Percentiles rank a stretch among this genome's conserved stretches.
phyloP scores from a whole-genome alignment of 2,797 vertebrate species.

The Masticophis lateralis region DNA sequence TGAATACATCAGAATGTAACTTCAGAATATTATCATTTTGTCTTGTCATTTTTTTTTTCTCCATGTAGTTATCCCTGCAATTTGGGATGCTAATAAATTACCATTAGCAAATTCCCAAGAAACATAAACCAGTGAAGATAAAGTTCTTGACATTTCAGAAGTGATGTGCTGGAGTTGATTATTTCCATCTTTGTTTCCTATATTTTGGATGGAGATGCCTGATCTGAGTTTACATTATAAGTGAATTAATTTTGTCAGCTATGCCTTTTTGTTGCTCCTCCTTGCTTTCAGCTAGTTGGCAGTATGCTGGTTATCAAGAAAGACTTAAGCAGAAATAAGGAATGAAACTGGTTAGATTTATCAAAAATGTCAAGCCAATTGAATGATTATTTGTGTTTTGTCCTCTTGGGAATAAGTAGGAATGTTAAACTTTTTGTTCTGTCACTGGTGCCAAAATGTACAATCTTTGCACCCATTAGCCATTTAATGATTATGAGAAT shows the following conservation, averaged over 20 bases:
- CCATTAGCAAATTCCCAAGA: constrained; percentile 5
- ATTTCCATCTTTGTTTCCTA: constrained; percentile 24
- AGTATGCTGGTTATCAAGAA: constrained; percentile 9
- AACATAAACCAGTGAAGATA: not conserved
- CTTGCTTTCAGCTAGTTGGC: constrained; percentile 20
- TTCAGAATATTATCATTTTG: not conserved
- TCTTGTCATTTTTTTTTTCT: not conserved
- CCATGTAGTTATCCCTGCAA: not conserved
- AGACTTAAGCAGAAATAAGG: not conserved
- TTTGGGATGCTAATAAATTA: constrained; percentile 26
- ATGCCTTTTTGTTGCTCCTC: constrained; percentile 32
- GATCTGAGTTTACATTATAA: not conserved
- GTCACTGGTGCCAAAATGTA: not conserved
- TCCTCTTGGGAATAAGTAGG: not conserved
- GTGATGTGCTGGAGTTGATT: constrained; percentile 6
- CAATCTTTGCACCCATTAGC: not conserved
- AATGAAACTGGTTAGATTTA: constrained; percentile 5
- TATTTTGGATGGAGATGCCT: constrained; percentile 17
- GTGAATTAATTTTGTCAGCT: constrained; percentile 20
- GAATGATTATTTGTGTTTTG: constrained; percentile 17
- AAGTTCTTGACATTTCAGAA: constrained; percentile 13
- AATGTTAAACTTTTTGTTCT: constrained; percentile 20
- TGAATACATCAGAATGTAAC: not conserved
- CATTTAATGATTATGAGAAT: not conserved
- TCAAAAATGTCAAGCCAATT: not conserved